Conservation (phyloP, 2,888 invertebrate genomes). For the Callyntrura sp. region DNA sequence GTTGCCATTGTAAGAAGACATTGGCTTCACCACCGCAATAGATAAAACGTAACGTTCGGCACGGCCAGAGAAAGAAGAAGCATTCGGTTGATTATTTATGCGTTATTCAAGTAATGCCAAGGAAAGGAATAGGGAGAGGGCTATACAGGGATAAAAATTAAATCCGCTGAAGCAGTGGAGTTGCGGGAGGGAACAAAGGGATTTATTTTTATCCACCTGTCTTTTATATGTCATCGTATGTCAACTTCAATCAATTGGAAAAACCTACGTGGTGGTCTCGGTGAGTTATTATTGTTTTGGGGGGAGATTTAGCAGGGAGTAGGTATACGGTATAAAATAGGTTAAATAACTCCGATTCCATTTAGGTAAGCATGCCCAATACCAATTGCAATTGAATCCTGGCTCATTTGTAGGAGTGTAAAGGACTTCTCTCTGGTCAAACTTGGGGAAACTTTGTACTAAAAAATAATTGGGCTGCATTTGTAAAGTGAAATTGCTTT, state of each 20-base stretch:
- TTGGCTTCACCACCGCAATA: background rate
- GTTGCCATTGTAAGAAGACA: background rate
- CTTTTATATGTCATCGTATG: conserved; percentile 53
- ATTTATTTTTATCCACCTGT: conserved; percentile 74
- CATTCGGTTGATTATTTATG: background rate
- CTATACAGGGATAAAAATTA: background rate
- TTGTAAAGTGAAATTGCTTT: too few species aligned
- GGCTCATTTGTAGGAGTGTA: too few species aligned
- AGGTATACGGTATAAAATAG: too few species aligned
- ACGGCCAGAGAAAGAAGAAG: background rate
- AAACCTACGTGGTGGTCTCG: conserved; percentile 42
- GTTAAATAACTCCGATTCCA: too few species aligned
- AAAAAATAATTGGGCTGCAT: too few species aligned
- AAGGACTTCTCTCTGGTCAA: too few species aligned
- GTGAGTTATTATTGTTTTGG: background rate
- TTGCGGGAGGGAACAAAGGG: conserved; percentile 33
- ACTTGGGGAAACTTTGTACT: too few species aligned
- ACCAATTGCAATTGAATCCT: too few species aligned
- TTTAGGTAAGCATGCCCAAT: too few species aligned
- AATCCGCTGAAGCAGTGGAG: background rate
- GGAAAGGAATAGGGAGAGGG: background rate
- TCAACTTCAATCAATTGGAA: conserved; percentile 69
- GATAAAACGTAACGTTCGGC: conserved; percentile 15
- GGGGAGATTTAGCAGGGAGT: background rate
- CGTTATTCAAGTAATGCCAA: background rate